phyloP scores from a whole-genome alignment of 23 tunicate species.

The Clavelina lepadiformis region DNA sequence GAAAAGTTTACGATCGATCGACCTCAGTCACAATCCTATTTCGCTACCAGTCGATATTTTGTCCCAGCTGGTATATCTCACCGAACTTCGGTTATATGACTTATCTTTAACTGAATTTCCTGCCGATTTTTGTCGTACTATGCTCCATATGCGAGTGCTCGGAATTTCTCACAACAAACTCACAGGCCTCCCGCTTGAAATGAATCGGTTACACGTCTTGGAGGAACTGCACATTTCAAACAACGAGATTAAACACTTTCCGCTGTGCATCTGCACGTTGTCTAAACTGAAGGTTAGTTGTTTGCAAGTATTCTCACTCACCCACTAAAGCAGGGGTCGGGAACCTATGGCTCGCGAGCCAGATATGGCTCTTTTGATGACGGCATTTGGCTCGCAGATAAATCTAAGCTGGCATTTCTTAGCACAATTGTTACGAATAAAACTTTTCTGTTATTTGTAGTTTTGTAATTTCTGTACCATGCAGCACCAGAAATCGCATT shows the following conservation, averaged over 20 bases:
- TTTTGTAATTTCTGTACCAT: no score
- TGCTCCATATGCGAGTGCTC: conserved; percentile 48
- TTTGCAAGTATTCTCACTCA: no score
- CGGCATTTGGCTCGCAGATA: no score
- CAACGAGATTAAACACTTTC: conserved; percentile 42
- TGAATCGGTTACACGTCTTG: conserved; percentile 42
- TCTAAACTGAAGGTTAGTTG: conserved; percentile 27
- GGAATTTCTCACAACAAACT: conserved; percentile 54
- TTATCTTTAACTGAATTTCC: conserved; percentile 41
- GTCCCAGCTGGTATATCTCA: conserved; percentile 43
- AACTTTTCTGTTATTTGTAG: no score
- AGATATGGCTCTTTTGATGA: no score
- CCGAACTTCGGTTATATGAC: conserved; percentile 49
- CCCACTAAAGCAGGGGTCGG: no score
- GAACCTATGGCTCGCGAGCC: no score
- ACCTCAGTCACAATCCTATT: conserved; percentile 64
- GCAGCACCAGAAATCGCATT: no score
- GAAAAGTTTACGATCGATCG: conserved; percentile 33
- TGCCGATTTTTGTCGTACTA: conserved; percentile 58
- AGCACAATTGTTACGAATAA: no score
- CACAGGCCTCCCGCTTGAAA: conserved; percentile 37
- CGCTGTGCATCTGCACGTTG: conserved; percentile 33
- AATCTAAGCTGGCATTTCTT: no score
- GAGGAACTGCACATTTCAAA: conserved; percentile 58
- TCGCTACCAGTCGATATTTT: conserved; percentile 31